A percentile compares a stretch with the other conserved stretches of the same genome.
Evolutionary conservation across 2,113 vertebrate genomes (phyloP).

Genomic region (Corythoichthys intestinalis): DNA sequence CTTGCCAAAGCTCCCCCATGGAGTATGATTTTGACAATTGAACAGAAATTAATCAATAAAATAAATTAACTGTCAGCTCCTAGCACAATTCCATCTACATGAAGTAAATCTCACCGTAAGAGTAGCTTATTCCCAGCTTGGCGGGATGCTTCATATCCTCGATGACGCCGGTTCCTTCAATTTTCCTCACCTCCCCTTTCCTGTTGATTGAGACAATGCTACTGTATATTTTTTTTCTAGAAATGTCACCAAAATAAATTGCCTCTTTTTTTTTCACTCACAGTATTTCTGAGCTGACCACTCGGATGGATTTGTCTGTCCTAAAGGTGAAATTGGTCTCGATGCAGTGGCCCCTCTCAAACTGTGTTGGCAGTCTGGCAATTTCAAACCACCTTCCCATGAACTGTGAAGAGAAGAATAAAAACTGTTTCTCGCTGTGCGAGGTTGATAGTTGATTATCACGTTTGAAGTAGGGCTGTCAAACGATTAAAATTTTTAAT

Average conservation of each 20-base stretch:
- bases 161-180: conserved; percentile 76
- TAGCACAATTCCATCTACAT: too few relatives aligned
- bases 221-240: background rate
- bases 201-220: conserved; percentile 40
- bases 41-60: too few relatives aligned
- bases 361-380: conserved; percentile 71
- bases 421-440: background rate
- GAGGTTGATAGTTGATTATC: background rate
- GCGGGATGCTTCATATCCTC: conserved; percentile 79
- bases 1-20: too few relatives aligned
- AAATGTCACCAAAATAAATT: background rate
- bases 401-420: conserved; percentile 51
- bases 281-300: conserved; percentile 72
- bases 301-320: conserved; percentile 58
- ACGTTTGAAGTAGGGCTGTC: too few relatives aligned
- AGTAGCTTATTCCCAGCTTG: conserved; percentile 84
- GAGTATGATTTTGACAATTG: too few relatives aligned
- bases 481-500: too few relatives aligned
- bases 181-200: conserved; percentile 73
- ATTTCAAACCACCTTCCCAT: conserved; percentile 79
- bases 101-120: conserved; percentile 72
- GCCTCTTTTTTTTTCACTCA: conserved; percentile 41
- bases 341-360: conserved; percentile 74
- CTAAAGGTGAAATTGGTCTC: conserved; percentile 72
- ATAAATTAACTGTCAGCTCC: too few relatives aligned